Evolutionary conservation across 2,797 vertebrate species (phyloP).

Genomic region (Alfaro cultratus): DNA sequence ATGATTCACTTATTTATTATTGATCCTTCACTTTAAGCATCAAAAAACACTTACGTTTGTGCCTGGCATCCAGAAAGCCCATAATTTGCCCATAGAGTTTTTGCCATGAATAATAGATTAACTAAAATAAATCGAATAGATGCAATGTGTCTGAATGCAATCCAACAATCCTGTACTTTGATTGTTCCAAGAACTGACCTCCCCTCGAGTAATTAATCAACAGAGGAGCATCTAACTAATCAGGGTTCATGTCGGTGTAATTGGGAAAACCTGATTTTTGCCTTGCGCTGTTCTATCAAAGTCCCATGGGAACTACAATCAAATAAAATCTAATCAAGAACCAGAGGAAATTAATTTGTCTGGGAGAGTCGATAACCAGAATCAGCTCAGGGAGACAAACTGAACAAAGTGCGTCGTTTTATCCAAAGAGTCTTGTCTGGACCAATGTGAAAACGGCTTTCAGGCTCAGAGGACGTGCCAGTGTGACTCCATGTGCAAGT

Average conservation of each 20-base stretch:
- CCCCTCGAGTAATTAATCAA: not conserved
- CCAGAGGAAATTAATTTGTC: not conserved
- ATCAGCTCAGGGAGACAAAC: not conserved
- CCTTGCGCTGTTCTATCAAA: not conserved
- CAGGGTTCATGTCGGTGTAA: not conserved
- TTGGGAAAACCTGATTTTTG: conserved; percentile 1
- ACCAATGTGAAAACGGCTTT: conserved; percentile 87
- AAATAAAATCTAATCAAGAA: conserved; percentile 18
- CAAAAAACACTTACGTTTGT: not conserved
- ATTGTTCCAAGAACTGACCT: not conserved
- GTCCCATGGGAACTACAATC: conserved; percentile 26
- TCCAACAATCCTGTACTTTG: not conserved
- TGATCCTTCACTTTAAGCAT: not conserved
- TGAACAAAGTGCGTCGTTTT: conserved; percentile 4
- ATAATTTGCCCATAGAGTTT: not conserved
- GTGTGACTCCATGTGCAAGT: conserved; percentile 91
- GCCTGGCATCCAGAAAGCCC: not conserved
- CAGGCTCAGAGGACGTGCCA: conserved; percentile 83
- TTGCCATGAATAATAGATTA: not conserved
- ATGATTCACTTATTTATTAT: not conserved
- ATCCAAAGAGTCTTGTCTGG: conserved; percentile 87
- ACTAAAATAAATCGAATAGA: not conserved
- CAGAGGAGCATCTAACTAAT: not conserved
- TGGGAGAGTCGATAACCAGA: conserved; percentile 1
- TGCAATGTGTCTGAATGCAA: not conserved